Evolutionary conservation across 2,888 invertebrate species (phyloP).

Genomic region (Andrena marginata): DNA sequence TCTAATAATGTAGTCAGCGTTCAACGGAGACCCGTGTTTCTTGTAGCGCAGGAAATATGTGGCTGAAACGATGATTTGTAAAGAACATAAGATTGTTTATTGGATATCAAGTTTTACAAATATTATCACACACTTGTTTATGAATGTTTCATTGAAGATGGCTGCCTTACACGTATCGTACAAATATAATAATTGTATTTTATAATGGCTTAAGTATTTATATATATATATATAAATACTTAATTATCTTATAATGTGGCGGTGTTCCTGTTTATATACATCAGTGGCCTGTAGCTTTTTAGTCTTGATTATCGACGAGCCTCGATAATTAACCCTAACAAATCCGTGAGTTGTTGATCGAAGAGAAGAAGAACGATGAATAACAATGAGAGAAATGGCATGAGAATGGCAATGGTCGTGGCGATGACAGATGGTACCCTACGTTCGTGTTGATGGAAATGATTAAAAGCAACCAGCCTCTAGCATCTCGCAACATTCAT

Average conservation of each 20-base stretch:
- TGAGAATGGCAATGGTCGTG: conserved; percentile 28
- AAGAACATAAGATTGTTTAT: conserved; percentile 83
- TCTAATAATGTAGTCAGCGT: no score
- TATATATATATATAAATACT: conserved; percentile 74
- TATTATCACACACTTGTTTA: conserved; percentile 84
- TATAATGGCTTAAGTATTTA: conserved; percentile 74
- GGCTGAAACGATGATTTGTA: conserved; percentile 51
- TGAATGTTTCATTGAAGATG: conserved; percentile 81
- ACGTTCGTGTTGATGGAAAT: conserved; percentile 45
- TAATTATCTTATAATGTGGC: conserved; percentile 68
- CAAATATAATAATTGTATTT: conserved; percentile 80
- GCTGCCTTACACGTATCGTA: conserved; percentile 78
- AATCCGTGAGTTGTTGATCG: conserved; percentile 38
- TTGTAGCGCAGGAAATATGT: not conserved
- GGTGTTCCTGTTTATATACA: conserved; percentile 69
- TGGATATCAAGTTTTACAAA: conserved; percentile 84
- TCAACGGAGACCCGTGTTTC: not conserved
- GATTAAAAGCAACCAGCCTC: conserved; percentile 66
- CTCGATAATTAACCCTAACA: conserved; percentile 49
- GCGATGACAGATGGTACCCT: conserved; percentile 34
- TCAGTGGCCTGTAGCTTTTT: conserved; percentile 57
- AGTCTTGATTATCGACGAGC: conserved; percentile 50
- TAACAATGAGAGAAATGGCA: conserved; percentile 17
- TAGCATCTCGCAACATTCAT: conserved; percentile 64
- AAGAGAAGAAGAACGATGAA: conserved; percentile 44